phyloP scores from a whole-genome alignment of 2,888 invertebrate genomes.

The Cotesia congregata region DNA sequence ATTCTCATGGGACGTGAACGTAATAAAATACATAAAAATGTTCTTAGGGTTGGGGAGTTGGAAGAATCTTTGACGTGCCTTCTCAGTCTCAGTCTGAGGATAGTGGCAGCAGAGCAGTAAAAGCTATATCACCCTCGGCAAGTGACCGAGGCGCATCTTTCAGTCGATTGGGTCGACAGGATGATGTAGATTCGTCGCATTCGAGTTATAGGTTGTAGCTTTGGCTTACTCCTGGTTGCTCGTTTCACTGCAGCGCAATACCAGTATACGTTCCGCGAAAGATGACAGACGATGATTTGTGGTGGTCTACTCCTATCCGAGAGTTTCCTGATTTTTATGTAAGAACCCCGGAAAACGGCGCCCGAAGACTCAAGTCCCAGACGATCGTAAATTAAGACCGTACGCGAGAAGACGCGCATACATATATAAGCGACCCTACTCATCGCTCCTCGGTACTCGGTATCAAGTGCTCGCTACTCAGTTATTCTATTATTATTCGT shows the following conservation, averaged over 20 bases:
- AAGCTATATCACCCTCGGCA: conserved; percentile 26
- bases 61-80: conserved; percentile 30
- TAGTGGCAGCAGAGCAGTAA: conserved; percentile 23
- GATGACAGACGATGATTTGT: conserved; percentile 67
- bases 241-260: conserved; percentile 45
- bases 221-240: conserved; percentile 45
- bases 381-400: conserved; percentile 60
- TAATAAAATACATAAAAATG: background rate
- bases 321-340: conserved; percentile 67
- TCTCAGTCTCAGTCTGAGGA: conserved; percentile 16
- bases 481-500: background rate
- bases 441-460: background rate
- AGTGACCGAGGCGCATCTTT: conserved; percentile 55
- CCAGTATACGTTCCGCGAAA: conserved; percentile 60
- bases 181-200: conserved; percentile 64
- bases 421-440: conserved; percentile 39
- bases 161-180: conserved; percentile 66
- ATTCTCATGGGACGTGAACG: conserved; percentile 14
- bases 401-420: conserved; percentile 43
- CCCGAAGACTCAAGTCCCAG: conserved; percentile 54
- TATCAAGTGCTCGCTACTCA: background rate
- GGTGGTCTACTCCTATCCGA: conserved; percentile 51
- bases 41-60: background rate
- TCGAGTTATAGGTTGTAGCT: conserved; percentile 47
- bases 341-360: conserved; percentile 57